Conservation (phyloP, 2,888 invertebrate species). For the Chymomyza amoena region DNA sequence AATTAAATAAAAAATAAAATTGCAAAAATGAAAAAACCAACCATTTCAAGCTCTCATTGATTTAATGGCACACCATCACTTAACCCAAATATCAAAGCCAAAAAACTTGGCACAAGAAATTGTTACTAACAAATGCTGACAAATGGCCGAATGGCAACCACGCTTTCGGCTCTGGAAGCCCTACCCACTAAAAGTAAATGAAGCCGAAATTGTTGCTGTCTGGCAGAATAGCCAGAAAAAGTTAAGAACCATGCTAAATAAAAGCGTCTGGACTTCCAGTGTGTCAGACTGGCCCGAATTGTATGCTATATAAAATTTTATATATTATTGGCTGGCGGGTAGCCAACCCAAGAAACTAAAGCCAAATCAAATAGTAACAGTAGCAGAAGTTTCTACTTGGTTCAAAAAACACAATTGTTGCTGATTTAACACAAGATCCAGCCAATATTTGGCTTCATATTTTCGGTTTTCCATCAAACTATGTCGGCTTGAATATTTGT, state of each 20-base stretch:
- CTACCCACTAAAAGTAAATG: neutral
- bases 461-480: neutral
- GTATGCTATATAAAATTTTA: conserved; percentile 65
- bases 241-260: conserved; percentile 59
- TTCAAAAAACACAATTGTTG: conserved; percentile 61
- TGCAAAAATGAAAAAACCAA: too few species aligned
- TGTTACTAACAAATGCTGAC: conserved; percentile 54
- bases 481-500: conserved; percentile 58
- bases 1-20: too few species aligned
- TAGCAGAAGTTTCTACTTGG: conserved; percentile 10
- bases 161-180: conserved; percentile 54
- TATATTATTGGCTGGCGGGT: conserved; percentile 59
- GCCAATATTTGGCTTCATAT: conserved; percentile 47
- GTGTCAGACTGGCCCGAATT: conserved; percentile 32
- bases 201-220: neutral
- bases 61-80: conserved; percentile 62
- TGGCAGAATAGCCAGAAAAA: conserved; percentile 8
- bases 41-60: too few species aligned
- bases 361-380: conserved; percentile 18
- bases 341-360: conserved; percentile 38
- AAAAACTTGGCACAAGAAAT: conserved; percentile 55
- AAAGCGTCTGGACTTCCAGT: conserved; percentile 37
- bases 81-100: conserved; percentile 61
- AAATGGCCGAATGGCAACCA: conserved; percentile 67
- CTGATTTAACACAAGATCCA: conserved; percentile 68